Base-by-base conservation (phyloP, 2,888 invertebrate species). In the Heliconius hortense region DNA sequence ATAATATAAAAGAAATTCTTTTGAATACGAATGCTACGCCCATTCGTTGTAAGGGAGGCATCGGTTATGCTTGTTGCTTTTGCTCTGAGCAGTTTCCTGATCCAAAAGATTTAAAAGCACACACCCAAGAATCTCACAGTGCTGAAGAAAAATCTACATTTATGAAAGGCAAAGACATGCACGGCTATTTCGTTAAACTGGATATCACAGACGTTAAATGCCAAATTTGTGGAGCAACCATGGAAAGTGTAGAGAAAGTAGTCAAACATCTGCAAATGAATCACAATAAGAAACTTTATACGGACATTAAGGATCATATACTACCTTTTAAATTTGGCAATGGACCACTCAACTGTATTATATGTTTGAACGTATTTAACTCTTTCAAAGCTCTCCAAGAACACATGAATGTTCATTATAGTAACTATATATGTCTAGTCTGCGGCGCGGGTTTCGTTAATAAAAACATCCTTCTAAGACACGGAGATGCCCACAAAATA, bases 21-120 rank as follows among this genome's bases (percentile, higher is more conserved):
- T 77, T 82, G 4, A 81, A 85, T 74, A 88, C 92, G 0, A 92
- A 91, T 67, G 92, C 92, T 0, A 92, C 92, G 0, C 92, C 92
- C 0, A 89, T 92, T 8, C 84, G 87, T 24, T 84, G 86, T 63
- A 84, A 86, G 21, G 85, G 84, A 0, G 88, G 89, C 0, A 84
- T 86, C 0, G 89, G 89, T 0, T 92, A 87, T 76, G 79, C 84
- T 0, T 92, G 92, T 78, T 84, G 87, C 4, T 92, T 89, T 76
- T 92, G 92, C 73, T 70, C 82, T 0, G 79, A 84, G n/a, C 84
- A 89, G 59, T 89, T 81, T 71, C 81, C 81, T 39, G 82, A 86
- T 18, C 85, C 90, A 0, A 80, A 82, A 0, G 84, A 87, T 43
- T 80, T 92, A 0, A 92, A 92, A 80, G 73, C 76, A 0, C 91